Conservation (phyloP, 2,797 vertebrate genomes). For the Halcyon leucocephala region DNA sequence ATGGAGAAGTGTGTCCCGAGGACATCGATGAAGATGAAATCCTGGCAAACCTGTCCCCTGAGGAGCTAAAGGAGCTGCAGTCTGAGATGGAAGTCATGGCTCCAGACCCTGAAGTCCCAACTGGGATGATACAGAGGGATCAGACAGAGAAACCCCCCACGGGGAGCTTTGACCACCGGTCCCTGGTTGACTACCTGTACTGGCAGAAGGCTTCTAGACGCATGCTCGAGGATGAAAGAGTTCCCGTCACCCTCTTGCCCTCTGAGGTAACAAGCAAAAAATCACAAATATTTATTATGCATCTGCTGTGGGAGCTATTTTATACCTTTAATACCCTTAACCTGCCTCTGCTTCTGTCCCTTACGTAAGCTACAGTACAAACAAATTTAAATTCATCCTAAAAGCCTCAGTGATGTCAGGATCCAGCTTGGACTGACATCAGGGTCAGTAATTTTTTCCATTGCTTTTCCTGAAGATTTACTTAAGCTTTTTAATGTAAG, state of each 20-base stretch:
- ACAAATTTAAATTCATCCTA: background rate
- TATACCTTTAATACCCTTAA: background rate
- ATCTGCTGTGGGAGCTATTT: background rate
- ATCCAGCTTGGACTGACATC: background rate
- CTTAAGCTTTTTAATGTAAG: background rate
- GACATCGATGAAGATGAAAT: conserved; percentile 95
- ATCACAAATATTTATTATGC: background rate
- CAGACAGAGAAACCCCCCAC: conserved; percentile 94
- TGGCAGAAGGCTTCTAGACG: conserved; percentile 95
- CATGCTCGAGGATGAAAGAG: conserved; percentile 93
- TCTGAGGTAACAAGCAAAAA: conserved; percentile 87
- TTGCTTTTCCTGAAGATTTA: background rate
- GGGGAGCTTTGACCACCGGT: conserved; percentile 91
- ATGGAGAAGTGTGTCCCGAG: conserved; percentile 76
- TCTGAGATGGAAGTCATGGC: conserved; percentile 95
- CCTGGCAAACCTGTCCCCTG: conserved; percentile 92
- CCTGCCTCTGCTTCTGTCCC: background rate
- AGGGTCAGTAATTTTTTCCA: background rate
- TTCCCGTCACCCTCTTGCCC: conserved; percentile 89
- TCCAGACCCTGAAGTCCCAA: conserved; percentile 91
- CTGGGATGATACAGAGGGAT: conserved; percentile 94
- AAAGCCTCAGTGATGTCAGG: background rate
- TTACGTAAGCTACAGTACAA: background rate
- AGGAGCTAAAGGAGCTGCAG: conserved; percentile 93
- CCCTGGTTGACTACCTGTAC: conserved; percentile 94